Evolutionary conservation across 1,140 invertebrate species (phyloP).

Genomic region (Aphaenogaster rudis): DNA sequence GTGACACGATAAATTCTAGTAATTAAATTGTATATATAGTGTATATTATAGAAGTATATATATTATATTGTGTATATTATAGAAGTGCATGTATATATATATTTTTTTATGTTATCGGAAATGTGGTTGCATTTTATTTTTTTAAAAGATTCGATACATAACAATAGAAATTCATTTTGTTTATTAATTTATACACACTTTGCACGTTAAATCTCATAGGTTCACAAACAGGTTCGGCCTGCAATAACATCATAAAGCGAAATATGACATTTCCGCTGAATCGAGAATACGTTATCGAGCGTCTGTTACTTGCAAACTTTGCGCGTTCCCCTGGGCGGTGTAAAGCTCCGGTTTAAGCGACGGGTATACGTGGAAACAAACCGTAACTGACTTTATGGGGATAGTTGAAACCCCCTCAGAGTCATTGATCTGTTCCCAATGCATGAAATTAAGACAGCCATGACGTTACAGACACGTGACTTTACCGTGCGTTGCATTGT

Average conservation of each 20-base stretch:
- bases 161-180: not conserved
- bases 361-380: constrained; percentile 56
- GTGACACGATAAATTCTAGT: constrained; percentile 1
- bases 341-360: constrained; percentile 61
- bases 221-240: not conserved
- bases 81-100: too few species aligned
- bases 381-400: constrained; percentile 66
- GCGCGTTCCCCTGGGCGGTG: constrained; percentile 28
- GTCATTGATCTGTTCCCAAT: constrained; percentile 72
- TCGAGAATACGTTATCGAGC: constrained; percentile 51
- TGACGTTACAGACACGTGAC: constrained; percentile 57
- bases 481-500: constrained; percentile 42
- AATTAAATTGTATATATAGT: not conserved
- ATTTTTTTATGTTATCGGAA: not conserved
- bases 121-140: not conserved
- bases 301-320: constrained; percentile 34
- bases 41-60: too few species aligned
- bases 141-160: not conserved
- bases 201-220: not conserved
- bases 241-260: constrained; percentile 27
- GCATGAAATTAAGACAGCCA: constrained; percentile 73
- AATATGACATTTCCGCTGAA: constrained; percentile 48
- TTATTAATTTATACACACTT: constrained; percentile 27
- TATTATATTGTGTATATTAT: too few species aligned
- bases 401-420: constrained; percentile 12